phyloP scores from a whole-genome alignment of 2,888 invertebrate species.

The Eretmocerus hayati region DNA sequence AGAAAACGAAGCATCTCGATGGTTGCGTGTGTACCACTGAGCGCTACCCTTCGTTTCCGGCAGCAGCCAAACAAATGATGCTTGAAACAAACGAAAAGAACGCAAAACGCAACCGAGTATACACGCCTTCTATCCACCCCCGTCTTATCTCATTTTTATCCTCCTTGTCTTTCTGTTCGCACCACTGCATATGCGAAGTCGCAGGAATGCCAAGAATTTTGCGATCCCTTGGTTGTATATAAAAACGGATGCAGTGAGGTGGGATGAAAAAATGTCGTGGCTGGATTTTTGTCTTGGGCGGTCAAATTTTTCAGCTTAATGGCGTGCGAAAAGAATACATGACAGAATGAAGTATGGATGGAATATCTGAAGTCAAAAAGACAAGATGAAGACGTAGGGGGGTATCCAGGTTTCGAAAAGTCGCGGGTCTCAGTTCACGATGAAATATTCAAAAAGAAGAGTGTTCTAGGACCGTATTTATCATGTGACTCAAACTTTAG shows the following conservation, averaged over 20 bases:
- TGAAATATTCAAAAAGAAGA: too few species aligned
- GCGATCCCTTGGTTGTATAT: slow-evolving; percentile 16
- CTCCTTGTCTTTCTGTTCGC: slow-evolving; percentile 15
- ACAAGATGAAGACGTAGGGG: too few species aligned
- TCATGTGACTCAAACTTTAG: too few species aligned
- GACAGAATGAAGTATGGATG: too few species aligned
- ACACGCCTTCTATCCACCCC: slow-evolving; percentile 15
- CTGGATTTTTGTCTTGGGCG: slow-evolving; percentile 46
- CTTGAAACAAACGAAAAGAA: slow-evolving; percentile 46
- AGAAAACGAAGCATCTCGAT: too few species aligned
- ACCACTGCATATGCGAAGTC: slow-evolving; percentile 6
- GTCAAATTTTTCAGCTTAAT: slow-evolving; percentile 45
- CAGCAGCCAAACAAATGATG: slow-evolving; percentile 45
- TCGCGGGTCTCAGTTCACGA: too few species aligned
- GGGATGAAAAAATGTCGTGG: slow-evolving; percentile 38
- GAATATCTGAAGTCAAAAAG: too few species aligned
- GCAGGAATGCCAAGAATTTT: slow-evolving; percentile 36
- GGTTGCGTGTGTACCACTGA: too few species aligned
- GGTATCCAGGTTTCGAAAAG: too few species aligned
- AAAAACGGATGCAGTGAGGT: too few species aligned
- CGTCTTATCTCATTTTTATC: slow-evolving; percentile 14
- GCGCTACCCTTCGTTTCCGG: slow-evolving; percentile 24
- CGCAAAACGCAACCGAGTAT: slow-evolving; percentile 31
- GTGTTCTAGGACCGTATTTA: too few species aligned
- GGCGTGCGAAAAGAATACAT: slow-evolving; percentile 37